Conservation (phyloP, 2,797 vertebrate genomes). For the Philypnodon macrostomus region DNA sequence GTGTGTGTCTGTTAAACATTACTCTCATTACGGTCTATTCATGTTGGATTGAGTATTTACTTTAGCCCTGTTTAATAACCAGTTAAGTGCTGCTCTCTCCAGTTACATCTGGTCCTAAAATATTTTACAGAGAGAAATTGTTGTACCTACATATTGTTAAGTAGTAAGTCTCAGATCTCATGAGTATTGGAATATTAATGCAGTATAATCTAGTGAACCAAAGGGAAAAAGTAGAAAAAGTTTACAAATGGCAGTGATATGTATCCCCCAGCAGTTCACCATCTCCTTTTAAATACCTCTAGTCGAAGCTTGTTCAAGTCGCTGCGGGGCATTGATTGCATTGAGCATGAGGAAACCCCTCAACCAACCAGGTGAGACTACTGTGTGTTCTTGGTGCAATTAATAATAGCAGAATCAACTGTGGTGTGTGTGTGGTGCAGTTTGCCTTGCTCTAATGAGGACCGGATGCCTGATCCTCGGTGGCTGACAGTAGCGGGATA, state of each 20-base stretch:
- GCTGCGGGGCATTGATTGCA: conserved; percentile 14
- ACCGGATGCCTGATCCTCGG: conserved; percentile 66
- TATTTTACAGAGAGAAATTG: too few species aligned
- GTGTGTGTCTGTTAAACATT: too few species aligned
- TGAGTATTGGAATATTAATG: too few species aligned
- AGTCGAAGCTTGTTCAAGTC: conserved; percentile 3
- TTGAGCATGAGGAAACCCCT: conserved; percentile 52
- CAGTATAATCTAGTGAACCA: too few species aligned
- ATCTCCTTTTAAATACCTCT: conserved; percentile 17
- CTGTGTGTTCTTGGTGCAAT: conserved; percentile 39
- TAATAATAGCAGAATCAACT: conserved; percentile 62
- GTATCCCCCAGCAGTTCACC: conserved; percentile 15
- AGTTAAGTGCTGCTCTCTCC: too few species aligned
- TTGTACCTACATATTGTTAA: too few species aligned
- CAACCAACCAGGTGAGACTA: conserved; percentile 51
- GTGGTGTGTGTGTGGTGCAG: conserved; percentile 59
- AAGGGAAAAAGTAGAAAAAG: too few species aligned
- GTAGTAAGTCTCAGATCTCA: too few species aligned
- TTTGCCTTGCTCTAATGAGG: conserved; percentile 67
- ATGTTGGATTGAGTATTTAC: too few species aligned
- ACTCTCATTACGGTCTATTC: too few species aligned
- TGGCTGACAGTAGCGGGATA: conserved; percentile 74
- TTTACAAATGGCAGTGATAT: background rate
- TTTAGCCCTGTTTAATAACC: too few species aligned
- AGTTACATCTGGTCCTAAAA: too few species aligned